phyloP scores from a whole-genome alignment of 2,797 vertebrate genomes.

The Acanthopagrus latus region DNA sequence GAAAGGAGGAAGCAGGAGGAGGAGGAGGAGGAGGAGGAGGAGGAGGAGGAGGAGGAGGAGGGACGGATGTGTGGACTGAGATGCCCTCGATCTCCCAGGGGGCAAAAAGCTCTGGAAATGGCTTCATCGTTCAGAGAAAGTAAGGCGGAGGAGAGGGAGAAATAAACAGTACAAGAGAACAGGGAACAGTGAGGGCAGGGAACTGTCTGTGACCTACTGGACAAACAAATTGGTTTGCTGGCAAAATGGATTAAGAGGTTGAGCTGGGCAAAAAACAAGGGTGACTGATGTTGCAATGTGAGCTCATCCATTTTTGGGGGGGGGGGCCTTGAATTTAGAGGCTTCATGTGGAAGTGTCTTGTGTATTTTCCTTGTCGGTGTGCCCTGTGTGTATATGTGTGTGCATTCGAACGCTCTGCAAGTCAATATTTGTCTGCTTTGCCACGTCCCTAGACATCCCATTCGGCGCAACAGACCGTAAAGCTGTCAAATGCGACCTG shows the following conservation, averaged over 20 bases:
- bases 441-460: slow-evolving; percentile 83
- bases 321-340: slow-evolving; percentile 69
- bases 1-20: slow-evolving; percentile 28
- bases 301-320: slow-evolving; percentile 78
- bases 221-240: slow-evolving; percentile 84
- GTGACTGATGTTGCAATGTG: slow-evolving; percentile 77
- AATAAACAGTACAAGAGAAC: slow-evolving; percentile 55
- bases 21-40: slow-evolving; percentile 29
- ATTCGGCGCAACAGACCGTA: slow-evolving; percentile 82
- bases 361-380: slow-evolving; percentile 52
- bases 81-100: slow-evolving; percentile 76
- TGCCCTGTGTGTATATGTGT: slow-evolving; percentile 22
- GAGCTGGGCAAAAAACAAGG: slow-evolving; percentile 69
- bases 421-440: slow-evolving; percentile 88
- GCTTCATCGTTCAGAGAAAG: slow-evolving; percentile 73
- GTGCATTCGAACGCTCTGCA: slow-evolving; percentile 52
- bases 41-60: slow-evolving; percentile 22
- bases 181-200: slow-evolving; percentile 64
- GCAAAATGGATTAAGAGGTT: slow-evolving; percentile 84
- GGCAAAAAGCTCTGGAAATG: slow-evolving; percentile 76
- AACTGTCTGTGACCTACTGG: slow-evolving; percentile 80
- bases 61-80: slow-evolving; percentile 67
- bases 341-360: slow-evolving; percentile 69
- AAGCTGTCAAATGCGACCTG: slow-evolving; percentile 86
- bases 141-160: slow-evolving; percentile 57